Conservation (phyloP, 1,140 invertebrate species). For the Acyrthosiphon pisum region DNA sequence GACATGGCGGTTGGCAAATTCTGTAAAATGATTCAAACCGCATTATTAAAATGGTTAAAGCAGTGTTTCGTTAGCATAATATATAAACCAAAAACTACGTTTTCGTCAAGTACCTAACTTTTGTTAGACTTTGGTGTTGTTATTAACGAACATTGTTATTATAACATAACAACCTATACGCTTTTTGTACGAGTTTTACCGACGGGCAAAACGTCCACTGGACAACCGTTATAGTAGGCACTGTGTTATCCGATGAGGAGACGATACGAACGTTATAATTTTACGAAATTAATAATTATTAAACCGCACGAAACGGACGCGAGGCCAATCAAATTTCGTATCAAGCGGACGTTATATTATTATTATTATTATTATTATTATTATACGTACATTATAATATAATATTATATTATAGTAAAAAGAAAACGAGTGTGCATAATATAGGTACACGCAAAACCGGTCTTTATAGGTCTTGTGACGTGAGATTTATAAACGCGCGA, state of each 20-base stretch:
- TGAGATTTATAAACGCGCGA: constrained; percentile 1
- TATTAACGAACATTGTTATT: background rate
- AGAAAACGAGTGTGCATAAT: background rate
- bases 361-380: background rate
- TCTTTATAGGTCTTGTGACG: background rate
- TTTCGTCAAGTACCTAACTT: no score
- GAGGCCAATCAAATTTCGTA: constrained; percentile 23
- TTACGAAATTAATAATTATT: background rate
- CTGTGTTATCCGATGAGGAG: background rate
- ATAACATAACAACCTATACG: background rate
- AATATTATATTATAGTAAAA: background rate
- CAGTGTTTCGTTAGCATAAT: no score
- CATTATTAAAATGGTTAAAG: no score
- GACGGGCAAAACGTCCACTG: background rate
- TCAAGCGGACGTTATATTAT: background rate
- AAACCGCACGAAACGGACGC: background rate
- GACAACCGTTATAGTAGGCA: background rate
- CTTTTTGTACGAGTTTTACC: background rate
- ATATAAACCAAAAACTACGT: no score
- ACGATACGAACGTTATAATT: background rate
- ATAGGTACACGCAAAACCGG: background rate
- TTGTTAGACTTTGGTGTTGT: no score
- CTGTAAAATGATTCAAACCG: no score
- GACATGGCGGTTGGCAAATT: no score
- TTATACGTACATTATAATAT: background rate